A percentile compares a stretch with the other conserved stretches of the same genome.
phyloP scores from a whole-genome alignment of 1,140 invertebrate genomes.

The Drosophila funebris region DNA sequence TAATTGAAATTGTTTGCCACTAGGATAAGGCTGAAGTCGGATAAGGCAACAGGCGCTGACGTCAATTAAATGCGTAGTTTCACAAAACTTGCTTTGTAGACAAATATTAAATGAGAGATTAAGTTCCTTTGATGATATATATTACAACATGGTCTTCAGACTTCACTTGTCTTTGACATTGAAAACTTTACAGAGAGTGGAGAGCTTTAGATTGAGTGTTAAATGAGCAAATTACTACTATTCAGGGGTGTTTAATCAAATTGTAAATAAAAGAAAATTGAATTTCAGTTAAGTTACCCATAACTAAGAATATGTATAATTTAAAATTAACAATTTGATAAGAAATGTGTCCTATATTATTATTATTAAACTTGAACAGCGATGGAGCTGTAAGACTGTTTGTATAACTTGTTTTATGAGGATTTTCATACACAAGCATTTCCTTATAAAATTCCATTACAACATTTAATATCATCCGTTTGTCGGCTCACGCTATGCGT shows the following conservation, averaged over 20 bases:
- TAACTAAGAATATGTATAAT: too few relatives aligned
- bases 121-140: conserved; percentile 39
- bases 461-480: background rate
- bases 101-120: conserved; percentile 31
- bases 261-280: background rate
- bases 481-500: conserved; percentile 2
- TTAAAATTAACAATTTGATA: too few relatives aligned
- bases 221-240: background rate
- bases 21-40: conserved; percentile 22
- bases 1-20: conserved; percentile 72
- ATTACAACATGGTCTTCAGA: background rate
- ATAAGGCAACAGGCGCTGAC: conserved; percentile 53
- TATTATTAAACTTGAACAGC: too few relatives aligned
- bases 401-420: background rate
- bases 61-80: conserved; percentile 65
- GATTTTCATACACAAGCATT: conserved; percentile 13
- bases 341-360: too few relatives aligned
- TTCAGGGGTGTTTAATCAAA: background rate
- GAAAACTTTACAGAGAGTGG: background rate
- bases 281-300: too few relatives aligned
- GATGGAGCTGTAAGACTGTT: background rate
- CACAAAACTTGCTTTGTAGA: conserved; percentile 3
- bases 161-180: conserved; percentile 32
- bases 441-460: conserved; percentile 27
- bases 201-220: background rate